Percentiles rank a stretch among this genome's conserved stretches.
These are phyloP conservation scores for Chlamydotis undulata DNA, from an alignment of 2,113 vertebrate genomes.

Conservation along the genomic window DNA sequence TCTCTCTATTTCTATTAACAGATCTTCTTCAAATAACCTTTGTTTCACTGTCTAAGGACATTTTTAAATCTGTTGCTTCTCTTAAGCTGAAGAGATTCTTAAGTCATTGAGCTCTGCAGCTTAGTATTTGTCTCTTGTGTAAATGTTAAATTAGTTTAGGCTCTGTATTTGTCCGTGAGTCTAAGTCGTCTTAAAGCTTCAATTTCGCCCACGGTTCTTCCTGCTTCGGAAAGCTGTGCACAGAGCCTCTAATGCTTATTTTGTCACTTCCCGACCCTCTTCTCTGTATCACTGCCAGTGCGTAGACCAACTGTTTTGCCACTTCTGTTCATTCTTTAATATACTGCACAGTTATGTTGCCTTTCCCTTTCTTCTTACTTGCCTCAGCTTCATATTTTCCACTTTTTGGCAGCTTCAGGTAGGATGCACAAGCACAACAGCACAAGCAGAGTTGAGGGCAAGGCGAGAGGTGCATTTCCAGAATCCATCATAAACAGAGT, in stretches of 20 bases:
- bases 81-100: conserved; percentile 1
- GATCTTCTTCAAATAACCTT: background rate
- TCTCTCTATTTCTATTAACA: background rate
- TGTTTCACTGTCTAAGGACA: background rate
- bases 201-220: background rate
- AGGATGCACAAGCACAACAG: background rate
- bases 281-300: background rate
- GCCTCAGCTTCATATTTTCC: background rate
- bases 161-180: background rate
- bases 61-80: background rate
- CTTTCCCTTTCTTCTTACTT: background rate
- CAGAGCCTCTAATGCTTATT: background rate
- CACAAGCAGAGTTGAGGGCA: background rate
- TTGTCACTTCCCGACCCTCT: background rate
- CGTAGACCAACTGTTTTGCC: background rate
- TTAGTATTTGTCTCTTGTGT: background rate
- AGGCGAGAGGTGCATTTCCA: background rate
- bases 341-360: background rate
- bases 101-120: background rate
- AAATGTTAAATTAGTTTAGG: conserved; percentile 26
- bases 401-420: background rate
- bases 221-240: background rate
- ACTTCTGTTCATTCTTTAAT: background rate
- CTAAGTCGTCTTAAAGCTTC: background rate
- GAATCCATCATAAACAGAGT: background rate